These are phyloP conservation scores for Schizotus pectinicornis DNA, from an alignment of 2,888 invertebrate species.

Conservation along the genomic window DNA sequence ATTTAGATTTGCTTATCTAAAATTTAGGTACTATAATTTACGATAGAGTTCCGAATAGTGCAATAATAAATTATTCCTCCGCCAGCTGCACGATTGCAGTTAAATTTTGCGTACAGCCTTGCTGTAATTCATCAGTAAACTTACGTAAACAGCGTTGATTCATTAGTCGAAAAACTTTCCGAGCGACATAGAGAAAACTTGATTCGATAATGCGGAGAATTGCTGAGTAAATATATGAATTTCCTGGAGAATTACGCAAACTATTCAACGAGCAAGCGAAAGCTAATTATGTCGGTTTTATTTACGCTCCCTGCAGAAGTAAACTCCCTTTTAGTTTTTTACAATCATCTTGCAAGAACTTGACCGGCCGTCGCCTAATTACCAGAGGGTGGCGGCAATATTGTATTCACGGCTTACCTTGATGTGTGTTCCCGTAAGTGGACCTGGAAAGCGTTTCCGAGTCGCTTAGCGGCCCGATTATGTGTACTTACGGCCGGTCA, in stretches of 20 bases:
- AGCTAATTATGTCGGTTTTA: background rate
- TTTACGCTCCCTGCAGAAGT: background rate
- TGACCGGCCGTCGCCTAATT: too few relatives aligned
- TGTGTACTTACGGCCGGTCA: conserved; percentile 40
- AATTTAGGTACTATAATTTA: too few relatives aligned
- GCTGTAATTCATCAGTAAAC: conserved; percentile 11
- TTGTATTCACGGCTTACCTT: conserved; percentile 5
- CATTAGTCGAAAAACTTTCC: background rate
- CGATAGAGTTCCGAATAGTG: too few relatives aligned
- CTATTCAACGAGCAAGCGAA: background rate
- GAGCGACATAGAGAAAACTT: background rate
- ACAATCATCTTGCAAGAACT: too few relatives aligned
- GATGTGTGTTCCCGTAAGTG: conserved; percentile 9
- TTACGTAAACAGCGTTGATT: conserved; percentile 1
- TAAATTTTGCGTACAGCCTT: conserved; percentile 25
- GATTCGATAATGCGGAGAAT: conserved; percentile 2
- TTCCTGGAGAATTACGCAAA: background rate
- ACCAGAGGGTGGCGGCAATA: background rate
- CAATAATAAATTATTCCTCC: conserved; percentile 17
- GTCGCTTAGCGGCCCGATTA: conserved; percentile 44
- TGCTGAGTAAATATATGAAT: conserved; percentile 6
- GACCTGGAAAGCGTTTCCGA: conserved; percentile 38
- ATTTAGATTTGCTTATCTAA: too few relatives aligned
- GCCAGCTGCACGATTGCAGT: conserved; percentile 31
- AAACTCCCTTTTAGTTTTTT: too few relatives aligned